Percentiles rank a stretch among this genome's conserved stretches.
Conservation (phyloP, 2,113 vertebrate genomes). For the Apistogramma diplotaenia region DNA sequence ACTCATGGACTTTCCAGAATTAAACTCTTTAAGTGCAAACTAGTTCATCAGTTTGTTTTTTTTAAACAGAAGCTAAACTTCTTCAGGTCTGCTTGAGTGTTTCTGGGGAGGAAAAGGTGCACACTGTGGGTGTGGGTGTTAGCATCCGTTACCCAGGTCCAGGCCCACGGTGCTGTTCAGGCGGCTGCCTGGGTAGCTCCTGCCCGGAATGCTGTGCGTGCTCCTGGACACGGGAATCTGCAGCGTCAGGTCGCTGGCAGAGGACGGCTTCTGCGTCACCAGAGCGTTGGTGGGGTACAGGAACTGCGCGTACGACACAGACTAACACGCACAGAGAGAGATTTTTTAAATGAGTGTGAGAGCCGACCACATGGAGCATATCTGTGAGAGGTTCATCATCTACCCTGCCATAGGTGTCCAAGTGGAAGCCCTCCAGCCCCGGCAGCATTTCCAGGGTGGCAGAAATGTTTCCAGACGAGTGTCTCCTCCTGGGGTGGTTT, state of each 20-base stretch:
- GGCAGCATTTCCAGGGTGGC: constrained; percentile 89
- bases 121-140: accelerated
- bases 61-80: too few species aligned
- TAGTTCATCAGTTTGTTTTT: too few species aligned
- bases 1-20: too few species aligned
- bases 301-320: constrained; percentile 96
- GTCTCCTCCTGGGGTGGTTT: constrained; percentile 88
- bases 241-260: constrained; percentile 71
- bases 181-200: constrained; percentile 77
- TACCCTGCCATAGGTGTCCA: constrained; percentile 91
- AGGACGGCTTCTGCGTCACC: constrained; percentile 80
- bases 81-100: too few species aligned
- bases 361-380: not conserved
- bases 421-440: constrained; percentile 90
- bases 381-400: not conserved
- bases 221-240: constrained; percentile 71
- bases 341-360: not conserved
- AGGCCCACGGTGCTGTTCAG: constrained; percentile 80
- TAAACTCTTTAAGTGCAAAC: too few species aligned
- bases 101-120: not conserved
- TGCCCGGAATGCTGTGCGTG: constrained; percentile 71
- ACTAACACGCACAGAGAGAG: constrained; percentile 58
- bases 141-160: constrained; percentile 81
- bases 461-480: constrained; percentile 89
- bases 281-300: constrained; percentile 93